Conservation (phyloP, 2,113 vertebrate genomes). For the Rallus limicola region DNA sequence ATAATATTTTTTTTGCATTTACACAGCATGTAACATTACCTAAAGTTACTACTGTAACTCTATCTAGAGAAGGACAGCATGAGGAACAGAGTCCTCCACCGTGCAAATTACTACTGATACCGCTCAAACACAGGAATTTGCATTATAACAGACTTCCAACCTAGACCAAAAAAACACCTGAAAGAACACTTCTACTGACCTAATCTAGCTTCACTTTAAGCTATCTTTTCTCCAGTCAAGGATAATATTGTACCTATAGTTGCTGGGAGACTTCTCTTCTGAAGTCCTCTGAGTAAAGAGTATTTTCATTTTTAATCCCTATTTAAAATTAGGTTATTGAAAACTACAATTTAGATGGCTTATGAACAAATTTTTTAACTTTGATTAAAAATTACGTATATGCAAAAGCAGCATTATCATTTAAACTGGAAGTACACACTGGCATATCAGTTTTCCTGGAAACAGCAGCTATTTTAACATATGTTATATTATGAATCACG, state of each 20-base stretch:
- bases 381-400: background rate
- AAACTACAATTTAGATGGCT: background rate
- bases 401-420: background rate
- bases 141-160: background rate
- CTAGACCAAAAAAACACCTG: background rate
- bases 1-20: background rate
- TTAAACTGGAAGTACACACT: background rate
- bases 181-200: background rate
- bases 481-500: background rate
- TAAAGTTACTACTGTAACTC: background rate
- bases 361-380: background rate
- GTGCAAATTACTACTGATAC: background rate
- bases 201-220: background rate
- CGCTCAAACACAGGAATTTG: background rate
- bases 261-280: background rate
- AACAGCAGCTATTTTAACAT: background rate
- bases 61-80: rapidly evolving
- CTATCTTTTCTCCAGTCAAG: background rate
- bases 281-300: background rate
- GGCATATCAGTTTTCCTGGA: background rate
- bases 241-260: rapidly evolving
- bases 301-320: background rate
- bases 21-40: background rate
- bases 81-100: background rate
- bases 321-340: background rate